Evolutionary conservation across 2,888 invertebrate species (phyloP).

Genomic region (Dasypogon diadema): DNA sequence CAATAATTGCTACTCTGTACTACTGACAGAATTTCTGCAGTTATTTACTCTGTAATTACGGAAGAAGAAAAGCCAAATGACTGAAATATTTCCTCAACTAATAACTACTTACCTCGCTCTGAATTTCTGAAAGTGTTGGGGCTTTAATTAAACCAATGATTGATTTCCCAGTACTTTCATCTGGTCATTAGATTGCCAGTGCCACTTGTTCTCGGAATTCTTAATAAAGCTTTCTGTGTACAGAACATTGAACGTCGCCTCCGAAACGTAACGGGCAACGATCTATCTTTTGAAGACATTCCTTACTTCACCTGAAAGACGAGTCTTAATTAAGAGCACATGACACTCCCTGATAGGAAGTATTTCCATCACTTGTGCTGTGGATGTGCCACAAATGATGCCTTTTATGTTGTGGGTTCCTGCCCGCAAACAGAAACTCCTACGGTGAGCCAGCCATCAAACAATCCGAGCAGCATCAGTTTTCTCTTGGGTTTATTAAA

Average conservation of each 20-base stretch:
- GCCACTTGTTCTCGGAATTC: background rate
- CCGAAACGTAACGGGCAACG: constrained; percentile 9
- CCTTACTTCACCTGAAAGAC: background rate
- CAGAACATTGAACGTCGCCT: background rate
- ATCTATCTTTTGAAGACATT: constrained; percentile 24
- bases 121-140: too few relatives aligned
- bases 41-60: too few relatives aligned
- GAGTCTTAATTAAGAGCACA: constrained; percentile 33
- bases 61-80: too few relatives aligned
- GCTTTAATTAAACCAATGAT: too few relatives aligned
- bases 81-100: too few relatives aligned
- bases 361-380: constrained; percentile 9
- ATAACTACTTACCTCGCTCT: too few relatives aligned
- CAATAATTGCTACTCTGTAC: too few relatives aligned
- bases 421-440: background rate
- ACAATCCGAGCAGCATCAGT: constrained; percentile 22
- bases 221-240: background rate
- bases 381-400: constrained; percentile 15
- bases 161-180: too few relatives aligned
- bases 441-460: constrained; percentile 2
- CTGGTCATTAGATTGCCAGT: too few relatives aligned
- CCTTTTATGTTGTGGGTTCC: constrained; percentile 13
- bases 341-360: constrained; percentile 26
- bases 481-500: constrained; percentile 39
- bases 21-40: too few relatives aligned